Evolutionary conservation across 2,888 invertebrate genomes (phyloP).

Genomic region (Ptycholaimellus sp.): DNA sequence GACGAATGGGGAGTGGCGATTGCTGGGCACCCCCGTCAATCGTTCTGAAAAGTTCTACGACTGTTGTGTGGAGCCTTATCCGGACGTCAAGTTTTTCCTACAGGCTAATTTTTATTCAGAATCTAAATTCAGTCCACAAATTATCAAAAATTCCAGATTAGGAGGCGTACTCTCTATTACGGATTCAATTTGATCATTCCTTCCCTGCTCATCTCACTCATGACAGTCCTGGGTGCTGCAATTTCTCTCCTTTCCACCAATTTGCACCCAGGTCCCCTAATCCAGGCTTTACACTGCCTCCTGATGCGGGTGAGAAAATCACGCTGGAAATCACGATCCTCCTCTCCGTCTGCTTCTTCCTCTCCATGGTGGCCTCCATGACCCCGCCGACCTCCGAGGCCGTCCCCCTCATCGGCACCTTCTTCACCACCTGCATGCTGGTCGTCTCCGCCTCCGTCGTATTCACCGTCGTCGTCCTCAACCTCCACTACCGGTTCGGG

Average conservation of each 20-base stretch:
- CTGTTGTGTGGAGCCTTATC: conserved; percentile 49
- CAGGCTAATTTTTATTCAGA: no score
- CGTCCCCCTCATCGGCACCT: conserved; percentile 76
- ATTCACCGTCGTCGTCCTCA: conserved; percentile 20
- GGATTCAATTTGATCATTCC: conserved; percentile 98
- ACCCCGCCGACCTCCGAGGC: conserved; percentile 94
- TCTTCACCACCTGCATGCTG: conserved; percentile 20
- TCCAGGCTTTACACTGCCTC: conserved; percentile 91
- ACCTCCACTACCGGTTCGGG: conserved; percentile 19
- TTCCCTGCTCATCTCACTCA: conserved; percentile 89
- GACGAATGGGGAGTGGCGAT: conserved; percentile 17
- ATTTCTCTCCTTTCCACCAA: conserved; percentile 54
- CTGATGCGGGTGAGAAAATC: conserved; percentile 94
- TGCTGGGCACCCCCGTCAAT: conserved; percentile 23
- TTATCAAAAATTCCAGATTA: no score
- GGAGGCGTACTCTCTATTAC: conserved; percentile 87
- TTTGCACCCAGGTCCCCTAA: no score
- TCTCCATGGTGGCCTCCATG: conserved; percentile 87
- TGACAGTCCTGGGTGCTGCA: conserved; percentile 92
- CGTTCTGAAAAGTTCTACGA: conserved; percentile 34
- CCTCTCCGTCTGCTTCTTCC: conserved; percentile 84
- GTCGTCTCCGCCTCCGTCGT: conserved; percentile 19
- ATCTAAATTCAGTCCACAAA: no score
- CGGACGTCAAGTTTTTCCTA: conserved; percentile 46
- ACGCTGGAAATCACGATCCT: conserved; percentile 39